Evolutionary conservation across 2,113 vertebrate species (phyloP).

Genomic region (Grantiella picta): DNA sequence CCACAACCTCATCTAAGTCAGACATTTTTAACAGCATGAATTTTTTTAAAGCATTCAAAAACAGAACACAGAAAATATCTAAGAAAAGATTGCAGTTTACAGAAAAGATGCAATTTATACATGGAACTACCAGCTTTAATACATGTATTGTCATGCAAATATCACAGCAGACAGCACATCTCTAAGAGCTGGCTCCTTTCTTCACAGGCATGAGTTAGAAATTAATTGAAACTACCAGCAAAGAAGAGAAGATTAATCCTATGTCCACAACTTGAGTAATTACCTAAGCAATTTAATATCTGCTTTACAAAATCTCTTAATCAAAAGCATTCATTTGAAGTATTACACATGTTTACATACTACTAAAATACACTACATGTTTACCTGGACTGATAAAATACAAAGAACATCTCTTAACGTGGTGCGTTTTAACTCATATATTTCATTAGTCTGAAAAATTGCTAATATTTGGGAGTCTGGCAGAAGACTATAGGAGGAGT

Average conservation of each 20-base stretch:
- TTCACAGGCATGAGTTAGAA: neutral
- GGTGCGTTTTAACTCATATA: neutral
- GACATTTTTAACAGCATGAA: neutral
- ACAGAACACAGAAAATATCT: neutral
- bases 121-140: neutral
- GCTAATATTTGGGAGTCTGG: neutral
- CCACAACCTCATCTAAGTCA: neutral
- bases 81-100: neutral
- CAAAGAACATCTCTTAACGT: neutral
- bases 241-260: neutral
- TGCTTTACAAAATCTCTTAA: neutral
- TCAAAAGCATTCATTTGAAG: neutral
- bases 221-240: neutral
- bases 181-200: neutral
- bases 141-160: neutral
- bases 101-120: neutral
- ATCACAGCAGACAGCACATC: neutral
- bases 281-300: neutral
- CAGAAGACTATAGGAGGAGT: neutral
- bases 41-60: neutral
- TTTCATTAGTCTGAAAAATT: neutral
- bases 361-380: neutral
- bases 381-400: neutral
- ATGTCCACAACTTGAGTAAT: neutral
- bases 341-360: neutral